phyloP scores from a whole-genome alignment of 2,797 vertebrate genomes.

The Acanthurus tractus region DNA sequence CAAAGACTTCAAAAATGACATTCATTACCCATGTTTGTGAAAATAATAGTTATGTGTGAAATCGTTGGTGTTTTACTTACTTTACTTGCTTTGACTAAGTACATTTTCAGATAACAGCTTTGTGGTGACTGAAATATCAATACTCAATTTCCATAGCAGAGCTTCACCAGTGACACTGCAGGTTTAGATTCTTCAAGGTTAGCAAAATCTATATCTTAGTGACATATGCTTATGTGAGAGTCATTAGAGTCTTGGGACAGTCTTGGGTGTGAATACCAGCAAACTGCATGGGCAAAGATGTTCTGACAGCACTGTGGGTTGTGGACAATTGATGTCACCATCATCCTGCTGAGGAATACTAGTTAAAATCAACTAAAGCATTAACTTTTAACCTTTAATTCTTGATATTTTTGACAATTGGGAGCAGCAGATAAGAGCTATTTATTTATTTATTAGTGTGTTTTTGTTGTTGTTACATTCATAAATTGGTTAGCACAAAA shows the following conservation, averaged over 20 bases:
- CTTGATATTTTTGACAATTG: no score
- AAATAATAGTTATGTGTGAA: background rate
- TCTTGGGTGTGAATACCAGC: conserved; percentile 32
- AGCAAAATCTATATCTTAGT: conserved; percentile 35
- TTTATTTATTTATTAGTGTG: no score
- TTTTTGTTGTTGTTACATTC: no score
- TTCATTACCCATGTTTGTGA: background rate
- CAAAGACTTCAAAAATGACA: background rate
- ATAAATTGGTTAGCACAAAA: no score
- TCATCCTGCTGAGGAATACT: conserved; percentile 16
- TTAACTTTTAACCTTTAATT: no score
- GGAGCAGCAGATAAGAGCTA: no score
- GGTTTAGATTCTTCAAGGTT: conserved; percentile 20
- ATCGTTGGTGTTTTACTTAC: background rate
- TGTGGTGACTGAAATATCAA: conserved; percentile 1
- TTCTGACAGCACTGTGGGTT: conserved; percentile 27
- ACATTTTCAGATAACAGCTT: background rate
- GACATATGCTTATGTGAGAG: conserved; percentile 36
- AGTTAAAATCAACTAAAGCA: background rate
- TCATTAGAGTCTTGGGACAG: conserved; percentile 29
- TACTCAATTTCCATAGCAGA: background rate
- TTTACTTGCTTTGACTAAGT: background rate
- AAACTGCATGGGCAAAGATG: conserved; percentile 29
- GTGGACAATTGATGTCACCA: conserved; percentile 25
- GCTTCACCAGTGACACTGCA: background rate